Base-by-base conservation (phyloP, 2,888 invertebrate species). In the Mesoligia furuncula region DNA sequence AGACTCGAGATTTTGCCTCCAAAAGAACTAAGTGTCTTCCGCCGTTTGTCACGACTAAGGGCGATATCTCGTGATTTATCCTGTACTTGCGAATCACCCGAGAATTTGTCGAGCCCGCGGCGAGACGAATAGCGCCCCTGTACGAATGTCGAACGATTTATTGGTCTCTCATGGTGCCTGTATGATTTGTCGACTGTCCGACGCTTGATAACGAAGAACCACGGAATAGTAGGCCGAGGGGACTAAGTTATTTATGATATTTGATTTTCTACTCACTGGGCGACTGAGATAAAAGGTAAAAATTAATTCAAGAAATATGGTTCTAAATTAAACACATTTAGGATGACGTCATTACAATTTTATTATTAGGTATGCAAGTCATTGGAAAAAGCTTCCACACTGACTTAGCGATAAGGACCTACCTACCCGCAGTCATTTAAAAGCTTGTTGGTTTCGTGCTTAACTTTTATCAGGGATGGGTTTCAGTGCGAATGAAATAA, bases 91-190 rank as follows among this genome's bases (percentile, higher is more conserved):
- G 83, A 90, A 93, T 90, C 90, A 88, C 80, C 85, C 85, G 91
- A 90, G 93, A 91, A 94, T 95, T 95, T 95, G 95, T 95, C 93
- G 91, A 90, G 92, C 92, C 91, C 87, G 91, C 90, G 90, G 86
- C 89, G 89, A 93, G 92, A 93, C 90, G 93, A 90, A 94, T 94
- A 91, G 93, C 81, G 84, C 89, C 91, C 87, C 86, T 90, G 92
- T 91, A 90, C 86, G 87, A 87, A 89, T 92, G 90, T 92, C 91
- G 86, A 89, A 90, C 91, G 92, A 95, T 95, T 95, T 95, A 95
- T 94, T 87, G 87, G 88, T 85, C 87, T 86, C 90, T 85, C 86
- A 88, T 89, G 87, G 87, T 85, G 85, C 86, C 85, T 85, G 86
- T 92, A 93, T 92, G 93, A 93, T 94, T 93, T 93, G 91, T 93